These are phyloP conservation scores for Cephalophus harveyi DNA, from an alignment of 2,113 vertebrate genomes.

Conservation along the genomic window DNA sequence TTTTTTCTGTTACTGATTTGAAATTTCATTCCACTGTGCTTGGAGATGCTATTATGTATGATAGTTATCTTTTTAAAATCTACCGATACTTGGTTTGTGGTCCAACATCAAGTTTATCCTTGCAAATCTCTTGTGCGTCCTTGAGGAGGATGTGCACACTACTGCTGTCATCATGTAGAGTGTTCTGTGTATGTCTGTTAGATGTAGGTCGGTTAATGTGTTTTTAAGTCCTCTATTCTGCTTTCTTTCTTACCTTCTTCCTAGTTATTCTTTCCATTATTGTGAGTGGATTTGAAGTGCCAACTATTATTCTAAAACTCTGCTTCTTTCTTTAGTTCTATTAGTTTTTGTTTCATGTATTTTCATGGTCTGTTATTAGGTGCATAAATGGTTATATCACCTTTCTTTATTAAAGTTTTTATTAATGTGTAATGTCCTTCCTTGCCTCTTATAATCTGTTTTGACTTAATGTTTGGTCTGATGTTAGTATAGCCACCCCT, in stretches of 20 bases:
- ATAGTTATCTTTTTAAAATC: neutral
- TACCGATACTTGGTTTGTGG: neutral
- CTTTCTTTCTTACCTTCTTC: neutral
- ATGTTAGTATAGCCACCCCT: neutral
- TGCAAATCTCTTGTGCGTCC: neutral
- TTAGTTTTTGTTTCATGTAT: neutral
- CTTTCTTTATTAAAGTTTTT: neutral
- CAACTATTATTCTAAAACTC: neutral
- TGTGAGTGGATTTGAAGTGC: neutral
- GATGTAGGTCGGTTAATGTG: neutral
- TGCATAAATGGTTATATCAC: neutral
- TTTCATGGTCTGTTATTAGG: neutral
- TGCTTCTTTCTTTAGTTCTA: neutral
- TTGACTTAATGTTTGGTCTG: neutral
- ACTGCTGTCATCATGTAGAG: neutral
- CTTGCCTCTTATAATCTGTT: neutral
- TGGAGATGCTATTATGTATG: neutral
- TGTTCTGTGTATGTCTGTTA: neutral
- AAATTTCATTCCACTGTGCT: neutral
- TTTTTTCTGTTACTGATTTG: neutral
- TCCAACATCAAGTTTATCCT: neutral
- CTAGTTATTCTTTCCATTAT: neutral
- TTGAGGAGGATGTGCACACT: neutral
- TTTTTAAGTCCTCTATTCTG: neutral
- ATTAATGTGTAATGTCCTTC: neutral